Base-by-base conservation (phyloP, 2,797 vertebrate genomes). In the Coluber constrictor region DNA sequence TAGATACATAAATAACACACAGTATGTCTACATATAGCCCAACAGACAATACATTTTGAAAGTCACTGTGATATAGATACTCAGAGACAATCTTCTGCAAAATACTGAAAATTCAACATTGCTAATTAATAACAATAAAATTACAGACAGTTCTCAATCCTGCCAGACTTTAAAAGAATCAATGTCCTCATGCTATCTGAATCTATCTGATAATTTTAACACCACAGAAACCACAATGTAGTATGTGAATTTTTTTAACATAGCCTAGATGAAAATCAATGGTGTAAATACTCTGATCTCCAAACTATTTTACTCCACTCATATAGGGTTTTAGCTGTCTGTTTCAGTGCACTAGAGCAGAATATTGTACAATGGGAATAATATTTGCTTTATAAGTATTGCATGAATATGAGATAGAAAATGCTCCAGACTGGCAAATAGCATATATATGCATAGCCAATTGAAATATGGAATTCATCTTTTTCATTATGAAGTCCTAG, bases 121-220 rank as follows among this genome's bases (percentile, higher is more conserved):
- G 92, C 5, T 94, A 94, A 93, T 95, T 95, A 92, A 94, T 93
- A 59, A 59, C 47, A 51, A 90, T 43, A 93, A 94, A 92, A 70
- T 94, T 18, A n/a, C 32, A 93, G 23, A 54, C 0, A 9, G 66
- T 92, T 43, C 89, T 93, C 2, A 89, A 93, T 92, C 20, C 55
- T 95, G n/a, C 32, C 29, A 79, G 51, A 66, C 83, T 89, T 94
- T 93, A 94, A 87, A 20, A 12, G 25, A 94, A 92, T 57, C 5
- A 86, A 83, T 90, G 1, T 74, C 94, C 90, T 94, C 59, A 88
- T 61, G 59, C 66, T 56, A 18, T 27, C 7, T 90, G 61, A 91
- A 86, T 93, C 59, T 93, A 63, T 93, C 47, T 90, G 29, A 5
- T 74, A 56, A 91, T 23, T 32, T 27, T 0, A 83, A 43, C 37